Base-by-base conservation (phyloP, 92 coral and sea anemone genomes). In the Galaxea fascicularis region DNA sequence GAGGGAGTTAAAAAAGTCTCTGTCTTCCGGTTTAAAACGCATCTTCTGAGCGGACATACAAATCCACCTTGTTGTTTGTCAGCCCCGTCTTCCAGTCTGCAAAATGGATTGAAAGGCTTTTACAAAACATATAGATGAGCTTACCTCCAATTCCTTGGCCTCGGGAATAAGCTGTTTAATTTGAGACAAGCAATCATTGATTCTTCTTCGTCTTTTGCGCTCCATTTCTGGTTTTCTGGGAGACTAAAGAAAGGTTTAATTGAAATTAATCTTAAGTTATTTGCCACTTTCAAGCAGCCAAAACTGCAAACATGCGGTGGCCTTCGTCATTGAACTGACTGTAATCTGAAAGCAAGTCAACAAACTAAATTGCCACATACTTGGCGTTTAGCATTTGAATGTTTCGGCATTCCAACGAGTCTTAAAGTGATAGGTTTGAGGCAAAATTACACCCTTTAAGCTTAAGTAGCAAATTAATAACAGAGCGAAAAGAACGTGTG, bases 151-250 rank as follows among this genome's bases (percentile, higher is more conserved):
- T 46, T 83, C 74, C n/a, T 53, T 83, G 20, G 87, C 87, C 47
- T 75, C 80, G 16, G 87, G 87, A 64, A 83, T 83, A 8, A 83
- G 73, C 26, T 45, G 82, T 24, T 75, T 73, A 35, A 83, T 83
- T 57, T 83, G 74, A 24, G 31, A 74, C 54, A 83, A 22, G 58
- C 87, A 73, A 12, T 83, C 60, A 47, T 83, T 83, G 72, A 83
- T 83, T 74, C 82, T 45, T 26, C 76, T 71, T 21, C 87, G 47
- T 49, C 87, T 60, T 62, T 53, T 73, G 31, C 87, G 65, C 26
- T 83, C 87, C 81, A 83, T 83, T 29, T 62, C 80, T 44, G 87
- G 87, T 64, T 83, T 83, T 74, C 82, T 74, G 3, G 82, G 82
- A 4, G 81, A 63, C 87, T 73, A 24, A 25, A 51, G 44, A 71